Conservation (phyloP, 2,888 invertebrate species). For the Diplazon laetatorius region DNA sequence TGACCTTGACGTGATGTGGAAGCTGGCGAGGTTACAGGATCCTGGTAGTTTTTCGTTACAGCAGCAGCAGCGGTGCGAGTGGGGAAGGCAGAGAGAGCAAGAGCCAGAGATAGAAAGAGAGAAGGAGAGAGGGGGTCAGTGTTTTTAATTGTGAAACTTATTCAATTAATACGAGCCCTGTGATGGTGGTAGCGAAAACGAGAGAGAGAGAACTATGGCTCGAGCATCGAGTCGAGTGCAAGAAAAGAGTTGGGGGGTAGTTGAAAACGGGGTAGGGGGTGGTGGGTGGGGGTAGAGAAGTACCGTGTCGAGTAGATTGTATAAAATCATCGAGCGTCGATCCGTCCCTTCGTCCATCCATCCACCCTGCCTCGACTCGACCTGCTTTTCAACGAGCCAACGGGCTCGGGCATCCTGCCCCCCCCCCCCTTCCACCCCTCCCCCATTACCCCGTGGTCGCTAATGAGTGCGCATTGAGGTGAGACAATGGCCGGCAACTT, state of each 20-base stretch:
- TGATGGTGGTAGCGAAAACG: constrained; percentile 30
- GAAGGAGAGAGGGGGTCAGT: constrained; percentile 60
- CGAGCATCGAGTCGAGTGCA: constrained; percentile 16
- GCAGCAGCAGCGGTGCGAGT: constrained; percentile 13
- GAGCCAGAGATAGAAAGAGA: constrained; percentile 31
- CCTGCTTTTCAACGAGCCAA: constrained; percentile 62
- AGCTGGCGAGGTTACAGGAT: constrained; percentile 6
- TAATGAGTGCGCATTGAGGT: constrained; percentile 74
- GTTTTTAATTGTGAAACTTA: constrained; percentile 73
- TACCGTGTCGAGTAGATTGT: constrained; percentile 62
- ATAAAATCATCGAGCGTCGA: constrained; percentile 65
- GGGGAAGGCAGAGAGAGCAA: background rate
- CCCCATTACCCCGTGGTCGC: constrained; percentile 63
- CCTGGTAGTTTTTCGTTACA: constrained; percentile 7
- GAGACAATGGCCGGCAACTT: constrained; percentile 73
- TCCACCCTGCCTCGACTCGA: constrained; percentile 61
- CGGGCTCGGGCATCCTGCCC: constrained; percentile 34
- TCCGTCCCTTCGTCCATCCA: constrained; percentile 65
- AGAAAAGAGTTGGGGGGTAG: no score
- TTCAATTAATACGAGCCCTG: constrained; percentile 70
- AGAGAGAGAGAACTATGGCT: constrained; percentile 35
- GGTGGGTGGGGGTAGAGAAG: background rate
- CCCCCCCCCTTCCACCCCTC: constrained; percentile 28
- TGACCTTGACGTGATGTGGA: constrained; percentile 11
- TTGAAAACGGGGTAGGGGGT: constrained; percentile 9